Evolutionary conservation across 1,140 invertebrate genomes (phyloP).

Genomic region (Pseudobourletiella spinata): DNA sequence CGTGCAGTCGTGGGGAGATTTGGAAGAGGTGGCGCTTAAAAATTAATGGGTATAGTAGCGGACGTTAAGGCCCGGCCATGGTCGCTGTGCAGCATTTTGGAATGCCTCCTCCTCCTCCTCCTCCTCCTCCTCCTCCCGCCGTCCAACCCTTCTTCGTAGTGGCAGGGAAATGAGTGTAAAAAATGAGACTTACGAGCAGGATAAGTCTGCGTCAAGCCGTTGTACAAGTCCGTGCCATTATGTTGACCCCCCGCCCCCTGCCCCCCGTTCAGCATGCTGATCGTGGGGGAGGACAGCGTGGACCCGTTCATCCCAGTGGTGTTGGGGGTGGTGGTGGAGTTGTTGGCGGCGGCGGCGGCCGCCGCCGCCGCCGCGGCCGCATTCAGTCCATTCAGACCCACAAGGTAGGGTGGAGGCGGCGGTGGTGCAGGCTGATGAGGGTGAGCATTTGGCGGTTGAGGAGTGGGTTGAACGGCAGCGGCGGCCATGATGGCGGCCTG

Average conservation of each 20-base stretch:
- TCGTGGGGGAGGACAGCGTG: slow-evolving; percentile 2
- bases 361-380: slow-evolving; percentile 10
- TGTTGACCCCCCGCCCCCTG: slow-evolving; percentile 11
- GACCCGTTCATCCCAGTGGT: slow-evolving; percentile 5
- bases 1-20: too few relatives aligned
- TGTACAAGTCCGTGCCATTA: slow-evolving; percentile 22
- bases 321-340: slow-evolving; percentile 5
- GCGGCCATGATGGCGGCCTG: slow-evolving; percentile 3
- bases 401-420: neutral
- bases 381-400: slow-evolving; percentile 12
- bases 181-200: slow-evolving; percentile 4
- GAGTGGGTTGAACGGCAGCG: neutral
- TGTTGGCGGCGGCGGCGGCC: slow-evolving; percentile 10
- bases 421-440: neutral
- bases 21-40: too few relatives aligned
- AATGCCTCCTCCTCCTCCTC: too few relatives aligned
- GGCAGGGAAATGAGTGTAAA: too few relatives aligned
- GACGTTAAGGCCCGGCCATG: too few relatives aligned
- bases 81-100: too few relatives aligned
- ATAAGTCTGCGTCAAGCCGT: slow-evolving; percentile 12
- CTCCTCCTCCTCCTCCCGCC: too few relatives aligned
- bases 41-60: too few relatives aligned
- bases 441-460: neutral
- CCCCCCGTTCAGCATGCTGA: slow-evolving; percentile 8
- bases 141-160: too few relatives aligned